These are phyloP conservation scores for Calliopum simillimum DNA, from an alignment of 2,888 invertebrate genomes.

Conservation along the genomic window DNA sequence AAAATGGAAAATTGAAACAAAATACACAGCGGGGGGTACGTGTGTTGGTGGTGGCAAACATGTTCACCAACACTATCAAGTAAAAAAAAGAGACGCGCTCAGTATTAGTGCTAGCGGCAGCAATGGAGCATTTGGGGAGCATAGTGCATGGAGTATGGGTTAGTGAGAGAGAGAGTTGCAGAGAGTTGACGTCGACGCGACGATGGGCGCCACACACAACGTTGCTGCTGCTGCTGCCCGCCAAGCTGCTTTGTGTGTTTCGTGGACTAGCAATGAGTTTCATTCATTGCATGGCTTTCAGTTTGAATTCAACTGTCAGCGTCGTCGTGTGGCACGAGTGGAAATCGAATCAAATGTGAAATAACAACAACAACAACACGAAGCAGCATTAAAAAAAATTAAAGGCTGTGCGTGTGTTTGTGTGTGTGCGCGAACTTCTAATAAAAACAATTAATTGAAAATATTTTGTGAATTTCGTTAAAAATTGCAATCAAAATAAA, in stretches of 20 bases:
- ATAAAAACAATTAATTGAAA: too few relatives aligned
- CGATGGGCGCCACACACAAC: neutral
- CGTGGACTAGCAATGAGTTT: conserved; percentile 52
- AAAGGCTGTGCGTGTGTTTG: neutral
- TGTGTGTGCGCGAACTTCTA: too few relatives aligned
- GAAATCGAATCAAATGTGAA: conserved; percentile 5
- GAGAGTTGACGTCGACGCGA: conserved; percentile 3
- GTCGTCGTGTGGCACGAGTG: conserved; percentile 50
- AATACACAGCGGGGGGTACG: neutral
- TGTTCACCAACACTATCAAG: neutral
- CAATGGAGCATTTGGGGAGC: neutral
- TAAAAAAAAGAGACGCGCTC: conserved; percentile 1
- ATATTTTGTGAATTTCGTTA: too few relatives aligned
- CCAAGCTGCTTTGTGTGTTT: neutral
- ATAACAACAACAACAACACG: neutral
- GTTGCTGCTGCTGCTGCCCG: neutral
- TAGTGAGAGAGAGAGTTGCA: neutral
- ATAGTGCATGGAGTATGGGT: neutral
- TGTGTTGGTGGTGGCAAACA: neutral
- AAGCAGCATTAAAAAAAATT: conserved; percentile 10
- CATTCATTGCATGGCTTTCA: conserved; percentile 61
- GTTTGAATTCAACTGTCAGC: conserved; percentile 62
- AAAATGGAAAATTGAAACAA: conserved; percentile 26
- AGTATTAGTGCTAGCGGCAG: neutral
- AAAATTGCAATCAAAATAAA: neutral